These are phyloP conservation scores for Menidia menidia DNA, from an alignment of 2,797 vertebrate genomes.

Conservation along the genomic window DNA sequence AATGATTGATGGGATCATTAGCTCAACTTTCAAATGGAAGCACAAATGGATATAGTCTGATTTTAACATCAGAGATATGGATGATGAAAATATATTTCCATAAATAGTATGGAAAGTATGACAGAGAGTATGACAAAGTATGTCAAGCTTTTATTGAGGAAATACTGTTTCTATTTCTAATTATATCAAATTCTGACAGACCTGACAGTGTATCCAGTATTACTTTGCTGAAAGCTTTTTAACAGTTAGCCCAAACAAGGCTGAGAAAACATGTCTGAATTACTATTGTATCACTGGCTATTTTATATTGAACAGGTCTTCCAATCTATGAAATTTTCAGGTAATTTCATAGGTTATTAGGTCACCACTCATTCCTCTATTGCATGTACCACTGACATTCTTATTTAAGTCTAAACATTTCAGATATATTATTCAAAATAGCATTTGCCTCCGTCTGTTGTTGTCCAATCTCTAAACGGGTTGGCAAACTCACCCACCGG, in stretches of 20 bases:
- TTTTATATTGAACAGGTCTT: too few relatives aligned
- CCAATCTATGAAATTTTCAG: too few relatives aligned
- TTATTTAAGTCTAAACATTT: neutral
- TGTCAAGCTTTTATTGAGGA: constrained; percentile 22
- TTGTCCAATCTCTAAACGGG: neutral
- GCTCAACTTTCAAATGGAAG: constrained; percentile 44
- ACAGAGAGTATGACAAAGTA: neutral
- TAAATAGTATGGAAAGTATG: too few relatives aligned
- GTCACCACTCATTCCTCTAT: too few relatives aligned
- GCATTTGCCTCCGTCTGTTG: neutral
- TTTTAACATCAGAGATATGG: constrained; percentile 28
- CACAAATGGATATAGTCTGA: constrained; percentile 33
- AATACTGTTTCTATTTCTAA: constrained; percentile 21
- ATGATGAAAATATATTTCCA: too few relatives aligned
- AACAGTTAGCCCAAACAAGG: constrained; percentile 4
- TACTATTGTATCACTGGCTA: too few relatives aligned
- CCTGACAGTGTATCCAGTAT: constrained; percentile 5
- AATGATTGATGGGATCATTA: constrained; percentile 69
- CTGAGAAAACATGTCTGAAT: too few relatives aligned
- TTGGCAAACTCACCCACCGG: neutral
- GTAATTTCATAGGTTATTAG: too few relatives aligned
- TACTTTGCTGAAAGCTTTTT: constrained; percentile 30
- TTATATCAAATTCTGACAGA: constrained; percentile 20
- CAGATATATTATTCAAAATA: neutral
- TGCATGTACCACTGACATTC: neutral